Conservation (phyloP, 1,140 invertebrate genomes). For the Drosophila sechellia region DNA sequence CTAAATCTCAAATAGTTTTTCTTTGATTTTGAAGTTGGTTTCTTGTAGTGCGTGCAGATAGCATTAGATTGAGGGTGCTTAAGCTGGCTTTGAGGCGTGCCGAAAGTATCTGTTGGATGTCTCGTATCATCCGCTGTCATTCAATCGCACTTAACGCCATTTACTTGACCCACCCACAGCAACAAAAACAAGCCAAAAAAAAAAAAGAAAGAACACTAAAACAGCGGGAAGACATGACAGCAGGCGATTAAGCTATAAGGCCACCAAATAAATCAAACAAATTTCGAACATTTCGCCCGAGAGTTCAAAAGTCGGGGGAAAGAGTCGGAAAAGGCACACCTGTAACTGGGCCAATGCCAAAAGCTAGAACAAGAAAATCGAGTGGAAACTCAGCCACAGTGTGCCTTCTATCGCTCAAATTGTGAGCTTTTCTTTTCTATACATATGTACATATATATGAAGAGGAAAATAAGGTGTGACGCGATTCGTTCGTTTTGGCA, state of each 20-base stretch:
- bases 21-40: too few relatives aligned
- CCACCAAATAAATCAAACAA: conserved; percentile 42
- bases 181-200: neutral
- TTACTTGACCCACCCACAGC: conserved; percentile 32
- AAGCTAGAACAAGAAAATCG: conserved; percentile 29
- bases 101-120: conserved; percentile 35
- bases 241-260: conserved; percentile 63
- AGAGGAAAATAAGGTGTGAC: conserved; percentile 64
- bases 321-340: conserved; percentile 43
- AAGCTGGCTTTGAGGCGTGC: conserved; percentile 19
- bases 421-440: conserved; percentile 36
- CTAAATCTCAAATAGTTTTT: neutral
- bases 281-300: conserved; percentile 26
- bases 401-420: conserved; percentile 5
- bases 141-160: conserved; percentile 31
- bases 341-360: conserved; percentile 79
- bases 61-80: conserved; percentile 6
- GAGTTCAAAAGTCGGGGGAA: conserved; percentile 52
- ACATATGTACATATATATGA: conserved; percentile 19
- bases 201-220: neutral
- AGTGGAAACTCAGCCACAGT: conserved; percentile 30
- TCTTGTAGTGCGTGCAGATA: neutral
- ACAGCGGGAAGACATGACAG: conserved; percentile 65
- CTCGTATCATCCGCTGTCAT: conserved; percentile 45
- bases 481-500: conserved; percentile 64